A percentile compares a stretch with the other conserved stretches of the same genome.
Evolutionary conservation across 2,888 invertebrate species (phyloP).

Genomic region (Nymphalis polychloros): DNA sequence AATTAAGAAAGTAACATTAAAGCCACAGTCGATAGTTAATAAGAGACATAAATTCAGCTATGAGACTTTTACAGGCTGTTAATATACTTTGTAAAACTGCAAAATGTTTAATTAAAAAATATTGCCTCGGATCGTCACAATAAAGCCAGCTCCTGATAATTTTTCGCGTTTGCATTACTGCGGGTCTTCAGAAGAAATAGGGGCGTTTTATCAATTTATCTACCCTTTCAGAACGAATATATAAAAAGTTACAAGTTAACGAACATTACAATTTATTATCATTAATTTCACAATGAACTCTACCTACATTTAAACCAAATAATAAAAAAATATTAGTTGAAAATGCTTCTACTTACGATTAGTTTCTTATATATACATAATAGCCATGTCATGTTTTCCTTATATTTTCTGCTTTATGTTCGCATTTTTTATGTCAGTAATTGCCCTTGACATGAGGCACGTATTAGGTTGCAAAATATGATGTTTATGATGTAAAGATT

Average conservation of each 20-base stretch:
- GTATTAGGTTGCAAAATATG: conserved; percentile 18
- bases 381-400: background rate
- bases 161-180: background rate
- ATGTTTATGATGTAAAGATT: conserved; percentile 11
- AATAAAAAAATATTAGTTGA: too few species aligned
- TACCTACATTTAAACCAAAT: too few species aligned
- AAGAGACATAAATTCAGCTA: too few species aligned
- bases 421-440: conserved; percentile 1
- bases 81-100: too few species aligned
- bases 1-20: too few species aligned
- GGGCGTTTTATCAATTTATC: background rate
- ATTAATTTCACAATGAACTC: background rate
- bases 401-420: background rate
- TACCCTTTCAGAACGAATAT: background rate
- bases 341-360: too few species aligned
- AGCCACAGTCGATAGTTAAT: too few species aligned
- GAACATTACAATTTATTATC: too few species aligned
- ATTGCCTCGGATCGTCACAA: background rate
- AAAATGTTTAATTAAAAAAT: background rate
- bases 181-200: background rate
- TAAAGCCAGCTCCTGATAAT: background rate
- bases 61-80: too few species aligned
- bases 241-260: too few species aligned
- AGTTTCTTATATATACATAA: too few species aligned
- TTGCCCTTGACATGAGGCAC: conserved; percentile 18